These are phyloP conservation scores for Zoanthus solanderi DNA, from an alignment of 92 coral and sea anemone genomes.

Conservation along the genomic window DNA sequence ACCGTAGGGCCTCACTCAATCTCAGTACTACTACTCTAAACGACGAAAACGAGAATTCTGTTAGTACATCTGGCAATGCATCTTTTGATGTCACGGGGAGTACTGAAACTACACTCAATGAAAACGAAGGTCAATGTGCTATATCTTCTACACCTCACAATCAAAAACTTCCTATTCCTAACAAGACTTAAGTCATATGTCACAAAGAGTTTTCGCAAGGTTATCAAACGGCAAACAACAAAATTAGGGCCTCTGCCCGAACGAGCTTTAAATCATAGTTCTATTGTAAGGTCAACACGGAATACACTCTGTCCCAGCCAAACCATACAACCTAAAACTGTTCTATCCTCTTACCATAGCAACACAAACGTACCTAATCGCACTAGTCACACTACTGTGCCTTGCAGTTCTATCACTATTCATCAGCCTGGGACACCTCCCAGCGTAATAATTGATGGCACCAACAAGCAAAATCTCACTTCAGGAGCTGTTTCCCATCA, in stretches of 20 bases:
- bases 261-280: not conserved
- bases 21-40: conserved; percentile 11
- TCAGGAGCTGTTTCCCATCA: too few relatives aligned
- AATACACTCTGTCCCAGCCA: not conserved
- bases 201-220: conserved; percentile 24
- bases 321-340: conserved; percentile 4
- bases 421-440: conserved; percentile 6
- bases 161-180: conserved; percentile 14
- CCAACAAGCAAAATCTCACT: too few relatives aligned
- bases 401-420: conserved; percentile 3
- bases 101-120: conserved; percentile 16
- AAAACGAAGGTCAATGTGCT: conserved; percentile 12
- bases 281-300: conserved; percentile 1
- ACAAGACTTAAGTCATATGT: conserved; percentile 9
- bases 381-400: not conserved
- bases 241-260: conserved; percentile 7
- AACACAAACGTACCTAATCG: not conserved
- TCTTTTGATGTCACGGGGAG: conserved; percentile 17
- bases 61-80: conserved; percentile 4
- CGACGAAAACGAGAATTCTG: conserved; percentile 13
- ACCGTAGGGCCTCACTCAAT: conserved; percentile 16
- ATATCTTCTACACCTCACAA: conserved; percentile 10
- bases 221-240: conserved; percentile 20
- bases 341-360: conserved; percentile 2
- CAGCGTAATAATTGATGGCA: not conserved